phyloP scores from a whole-genome alignment of 2,888 invertebrate species.

The Shargacucullia verbasci region DNA sequence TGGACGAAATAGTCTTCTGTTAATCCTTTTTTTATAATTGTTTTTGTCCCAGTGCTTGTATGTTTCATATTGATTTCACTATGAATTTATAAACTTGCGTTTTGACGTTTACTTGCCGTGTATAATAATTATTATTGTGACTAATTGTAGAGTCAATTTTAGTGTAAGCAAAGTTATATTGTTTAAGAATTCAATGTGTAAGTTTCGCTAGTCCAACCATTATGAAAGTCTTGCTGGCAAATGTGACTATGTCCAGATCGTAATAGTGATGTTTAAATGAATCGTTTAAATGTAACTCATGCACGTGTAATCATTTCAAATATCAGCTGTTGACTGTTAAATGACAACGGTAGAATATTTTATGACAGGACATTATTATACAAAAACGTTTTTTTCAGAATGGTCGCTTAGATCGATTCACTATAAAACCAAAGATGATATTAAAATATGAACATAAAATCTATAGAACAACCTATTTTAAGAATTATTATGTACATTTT shows the following conservation, averaged over 20 bases:
- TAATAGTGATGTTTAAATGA: slow-evolving; percentile 20
- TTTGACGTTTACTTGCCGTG: slow-evolving; percentile 60
- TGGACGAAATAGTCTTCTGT: slow-evolving; percentile 20
- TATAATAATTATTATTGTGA: slow-evolving; percentile 51
- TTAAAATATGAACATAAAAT: slow-evolving; percentile 72
- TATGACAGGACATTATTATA: slow-evolving; percentile 24
- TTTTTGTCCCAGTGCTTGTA: slow-evolving; percentile 40
- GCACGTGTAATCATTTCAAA: slow-evolving; percentile 20
- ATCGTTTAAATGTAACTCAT: slow-evolving; percentile 15
- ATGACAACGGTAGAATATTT: slow-evolving; percentile 14
- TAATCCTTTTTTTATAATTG: slow-evolving; percentile 20
- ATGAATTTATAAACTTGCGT: slow-evolving; percentile 39
- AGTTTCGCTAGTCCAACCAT: slow-evolving; percentile 62
- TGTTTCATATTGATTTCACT: slow-evolving; percentile 45
- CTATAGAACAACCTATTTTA: slow-evolving; percentile 67
- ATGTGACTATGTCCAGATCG: slow-evolving; percentile 8
- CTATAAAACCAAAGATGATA: slow-evolving; percentile 85
- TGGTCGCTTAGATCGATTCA: slow-evolving; percentile 66
- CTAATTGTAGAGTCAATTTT: slow-evolving; percentile 57
- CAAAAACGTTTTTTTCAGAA: slow-evolving; percentile 46
- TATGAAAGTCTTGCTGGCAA: slow-evolving; percentile 40
- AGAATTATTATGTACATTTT: slow-evolving; percentile 59
- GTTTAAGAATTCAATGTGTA: slow-evolving; percentile 47
- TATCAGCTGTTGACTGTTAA: slow-evolving; percentile 14
- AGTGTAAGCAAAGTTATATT: slow-evolving; percentile 56